Evolutionary conservation across 2,888 invertebrate genomes (phyloP), one percentile per base, ranked within the genome.

Genomic region (Napeogenes inachia): DNA sequence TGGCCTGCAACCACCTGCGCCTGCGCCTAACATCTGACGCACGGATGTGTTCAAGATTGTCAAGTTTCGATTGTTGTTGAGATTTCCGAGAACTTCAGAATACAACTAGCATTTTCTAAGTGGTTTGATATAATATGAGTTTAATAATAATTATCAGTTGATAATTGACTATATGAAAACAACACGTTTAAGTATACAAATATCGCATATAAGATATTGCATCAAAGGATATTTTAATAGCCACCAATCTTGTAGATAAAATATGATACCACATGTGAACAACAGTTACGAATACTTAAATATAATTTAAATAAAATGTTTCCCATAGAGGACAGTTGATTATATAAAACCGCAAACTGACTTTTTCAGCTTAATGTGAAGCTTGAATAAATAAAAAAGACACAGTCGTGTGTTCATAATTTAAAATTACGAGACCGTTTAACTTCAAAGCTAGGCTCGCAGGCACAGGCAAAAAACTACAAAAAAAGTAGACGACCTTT

Each of bases 1-100:
- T 80, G 74, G 65, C 69, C 77, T 80, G 77, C 77, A 71, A 73
- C 68, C 71, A 87, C 87, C 86, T 87, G 88, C 82, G 79, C 75
- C 70, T 77, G 78, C 75, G 77, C 75, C 75, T 76, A 73, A 72
- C 74, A 74, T 73, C 75, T 73, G 73, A 71, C 71, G 73, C 56
- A 62, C 70, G 68, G 68, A 68, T 70, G 65, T 65, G 59, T 64
- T 61, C 35, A 55, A 64, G 65, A 72, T 56, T 67, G 64, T 60
- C 64, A 53, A 60, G 53, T 65, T 65, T 59, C 57, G 61, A 63
- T 61, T 42, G 53, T 42, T 63, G 56, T 55, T 21, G 56, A 57
- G 64, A 64, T 64, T 64, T 64, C 61, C 62, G 64, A 58, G 35
- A 62, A 59, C 57, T 53, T 38, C 33, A 32, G 38, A 55, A 30